A percentile compares a stretch with the other conserved stretches of the same genome.
Conservation (phyloP, 2,888 invertebrate species). For the Lamellibrachia columna region DNA sequence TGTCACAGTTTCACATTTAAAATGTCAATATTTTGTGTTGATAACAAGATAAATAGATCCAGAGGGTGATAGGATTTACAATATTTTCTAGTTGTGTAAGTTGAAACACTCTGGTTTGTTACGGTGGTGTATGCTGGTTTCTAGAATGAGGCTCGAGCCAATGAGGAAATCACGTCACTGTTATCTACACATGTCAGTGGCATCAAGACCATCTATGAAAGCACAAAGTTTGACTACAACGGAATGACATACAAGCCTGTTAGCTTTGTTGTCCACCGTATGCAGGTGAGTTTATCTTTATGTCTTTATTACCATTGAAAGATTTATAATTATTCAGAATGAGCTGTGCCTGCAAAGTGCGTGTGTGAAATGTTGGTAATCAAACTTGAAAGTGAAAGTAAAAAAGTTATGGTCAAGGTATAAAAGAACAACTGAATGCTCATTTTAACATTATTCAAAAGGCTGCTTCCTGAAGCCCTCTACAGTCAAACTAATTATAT, state of each 20-base stretch:
- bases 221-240: constrained; percentile 52
- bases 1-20: too few species aligned
- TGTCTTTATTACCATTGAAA: neutral
- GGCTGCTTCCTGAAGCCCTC: neutral
- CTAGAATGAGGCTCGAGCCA: constrained; percentile 72
- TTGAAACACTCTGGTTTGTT: neutral
- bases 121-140: constrained; percentile 26
- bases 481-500: neutral
- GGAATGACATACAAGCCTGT: constrained; percentile 48
- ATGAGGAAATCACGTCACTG: constrained; percentile 95
- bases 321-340: too few species aligned
- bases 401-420: too few species aligned
- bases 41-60: too few species aligned
- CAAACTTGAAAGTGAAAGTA: too few species aligned
- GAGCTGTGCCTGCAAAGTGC: neutral
- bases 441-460: neutral
- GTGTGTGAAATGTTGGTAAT: too few species aligned
- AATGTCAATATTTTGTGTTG: too few species aligned
- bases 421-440: too few species aligned
- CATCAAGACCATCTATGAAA: constrained; percentile 77
- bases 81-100: neutral
- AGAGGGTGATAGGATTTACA: neutral
- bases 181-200: constrained; percentile 97
- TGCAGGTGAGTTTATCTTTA: constrained; percentile 47
- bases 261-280: constrained; percentile 58